Conservation (phyloP, 2,797 vertebrate species). For the Syncerus caffer region DNA sequence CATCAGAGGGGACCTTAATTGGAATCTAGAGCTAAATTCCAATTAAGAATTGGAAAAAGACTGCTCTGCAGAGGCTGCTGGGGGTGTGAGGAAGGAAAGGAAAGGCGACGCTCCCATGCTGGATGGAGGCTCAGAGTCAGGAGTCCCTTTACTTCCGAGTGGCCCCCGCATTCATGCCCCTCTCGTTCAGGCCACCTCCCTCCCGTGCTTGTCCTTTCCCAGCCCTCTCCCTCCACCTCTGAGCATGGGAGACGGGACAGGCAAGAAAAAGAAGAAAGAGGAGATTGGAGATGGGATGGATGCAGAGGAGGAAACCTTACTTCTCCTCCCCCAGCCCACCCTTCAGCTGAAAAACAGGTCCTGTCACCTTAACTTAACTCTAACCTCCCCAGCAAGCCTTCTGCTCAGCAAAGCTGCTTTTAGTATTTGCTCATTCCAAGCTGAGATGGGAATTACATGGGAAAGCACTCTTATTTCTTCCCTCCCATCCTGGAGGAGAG, state of each 20-base stretch:
- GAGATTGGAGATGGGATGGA: not conserved
- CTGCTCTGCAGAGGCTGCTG: not conserved
- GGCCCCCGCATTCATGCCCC: not conserved
- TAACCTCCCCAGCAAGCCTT: not conserved
- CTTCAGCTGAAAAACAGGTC: not conserved
- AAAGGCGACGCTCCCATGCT: not conserved
- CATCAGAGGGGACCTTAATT: conserved; percentile 39
- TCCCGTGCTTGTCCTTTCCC: not conserved
- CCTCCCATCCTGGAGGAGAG: not conserved
- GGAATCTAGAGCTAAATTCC: not conserved
- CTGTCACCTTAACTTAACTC: conserved; percentile 49
- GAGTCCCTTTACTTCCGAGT: not conserved
- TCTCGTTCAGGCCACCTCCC: not conserved
- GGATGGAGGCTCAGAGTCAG: not conserved
- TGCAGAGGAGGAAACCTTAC: not conserved
- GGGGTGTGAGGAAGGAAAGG: not conserved
- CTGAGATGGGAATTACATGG: not conserved
- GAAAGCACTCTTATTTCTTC: not conserved
- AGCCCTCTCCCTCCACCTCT: no score
- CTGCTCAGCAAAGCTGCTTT: not conserved
- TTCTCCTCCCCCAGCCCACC: not conserved
- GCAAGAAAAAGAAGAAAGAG: not conserved
- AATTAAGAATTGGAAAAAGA: not conserved
- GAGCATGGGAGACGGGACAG: not conserved
- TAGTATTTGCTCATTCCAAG: not conserved